Evolutionary conservation across 2,888 invertebrate genomes (phyloP).

Genomic region (Suillia variegata): DNA sequence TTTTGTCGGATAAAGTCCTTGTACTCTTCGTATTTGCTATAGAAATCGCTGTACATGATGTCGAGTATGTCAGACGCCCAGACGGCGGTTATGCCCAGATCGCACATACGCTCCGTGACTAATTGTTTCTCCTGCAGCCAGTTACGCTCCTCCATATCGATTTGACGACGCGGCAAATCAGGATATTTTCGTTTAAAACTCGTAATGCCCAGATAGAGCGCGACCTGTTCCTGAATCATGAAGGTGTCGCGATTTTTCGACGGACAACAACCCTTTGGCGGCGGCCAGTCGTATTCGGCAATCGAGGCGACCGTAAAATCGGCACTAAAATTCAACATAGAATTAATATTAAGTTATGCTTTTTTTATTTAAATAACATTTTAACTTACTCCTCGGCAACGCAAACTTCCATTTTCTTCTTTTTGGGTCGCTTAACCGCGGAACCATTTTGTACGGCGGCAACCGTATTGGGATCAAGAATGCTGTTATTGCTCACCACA

Average conservation of each 20-base stretch:
- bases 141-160: conserved; percentile 90
- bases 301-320: conserved; percentile 83
- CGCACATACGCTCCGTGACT: conserved; percentile 90
- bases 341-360: conserved; percentile 7
- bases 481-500: conserved; percentile 70
- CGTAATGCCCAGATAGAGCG: conserved; percentile 91
- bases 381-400: conserved; percentile 62
- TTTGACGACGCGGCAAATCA: conserved; percentile 80
- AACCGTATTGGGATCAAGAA: conserved; percentile 51
- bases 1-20: conserved; percentile 66
- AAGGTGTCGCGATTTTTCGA: conserved; percentile 73
- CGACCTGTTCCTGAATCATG: conserved; percentile 96
- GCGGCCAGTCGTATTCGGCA: conserved; percentile 94
- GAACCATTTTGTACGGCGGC: conserved; percentile 39
- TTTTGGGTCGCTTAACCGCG: conserved; percentile 59
- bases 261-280: conserved; percentile 64
- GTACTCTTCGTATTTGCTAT: conserved; percentile 92
- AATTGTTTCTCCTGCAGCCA: conserved; percentile 82
- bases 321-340: conserved; percentile 61
- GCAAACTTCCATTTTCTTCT: conserved; percentile 63
- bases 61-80: conserved; percentile 92
- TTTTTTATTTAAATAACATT: no score
- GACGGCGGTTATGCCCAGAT: conserved; percentile 90
- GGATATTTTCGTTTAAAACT: conserved; percentile 96
- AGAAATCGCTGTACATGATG: conserved; percentile 94